Evolutionary conservation across 2,113 vertebrate species (phyloP).

Genomic region (Athene cunicularia): DNA sequence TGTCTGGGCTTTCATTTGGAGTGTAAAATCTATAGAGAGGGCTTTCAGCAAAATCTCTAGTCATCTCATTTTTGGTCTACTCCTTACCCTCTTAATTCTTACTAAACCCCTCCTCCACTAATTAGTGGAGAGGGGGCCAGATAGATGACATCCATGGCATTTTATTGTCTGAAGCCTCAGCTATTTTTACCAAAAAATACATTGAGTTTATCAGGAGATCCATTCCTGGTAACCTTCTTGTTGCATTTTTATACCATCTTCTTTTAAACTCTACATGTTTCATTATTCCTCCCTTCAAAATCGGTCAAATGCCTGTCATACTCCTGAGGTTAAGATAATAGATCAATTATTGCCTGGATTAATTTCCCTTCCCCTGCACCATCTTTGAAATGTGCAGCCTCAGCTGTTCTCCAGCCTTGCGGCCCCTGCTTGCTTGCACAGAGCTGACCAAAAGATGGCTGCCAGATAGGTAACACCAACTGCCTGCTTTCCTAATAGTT

Average conservation of each 20-base stretch:
- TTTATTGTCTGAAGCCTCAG: background rate
- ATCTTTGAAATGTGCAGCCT: background rate
- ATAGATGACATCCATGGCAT: background rate
- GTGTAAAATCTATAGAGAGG: background rate
- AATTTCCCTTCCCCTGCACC: background rate
- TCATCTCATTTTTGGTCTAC: background rate
- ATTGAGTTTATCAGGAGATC: background rate
- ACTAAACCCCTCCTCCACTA: background rate
- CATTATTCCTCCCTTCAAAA: background rate
- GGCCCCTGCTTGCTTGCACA: background rate
- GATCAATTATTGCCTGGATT: background rate
- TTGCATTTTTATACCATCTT: background rate
- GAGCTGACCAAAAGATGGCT: background rate
- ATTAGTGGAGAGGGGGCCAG: background rate
- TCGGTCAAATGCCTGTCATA: background rate
- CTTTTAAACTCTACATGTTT: background rate
- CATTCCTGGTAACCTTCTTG: constrained; percentile 2
- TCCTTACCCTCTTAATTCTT: background rate
- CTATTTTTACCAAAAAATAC: background rate
- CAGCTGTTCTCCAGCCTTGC: background rate
- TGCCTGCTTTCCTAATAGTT: background rate
- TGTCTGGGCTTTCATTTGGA: background rate
- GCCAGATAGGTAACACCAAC: background rate
- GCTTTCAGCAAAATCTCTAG: background rate
- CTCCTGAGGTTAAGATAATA: constrained; percentile 8